These are phyloP conservation scores for Pygmarrhopalites habei DNA, from an alignment of 1,140 invertebrate species.

Conservation along the genomic window DNA sequence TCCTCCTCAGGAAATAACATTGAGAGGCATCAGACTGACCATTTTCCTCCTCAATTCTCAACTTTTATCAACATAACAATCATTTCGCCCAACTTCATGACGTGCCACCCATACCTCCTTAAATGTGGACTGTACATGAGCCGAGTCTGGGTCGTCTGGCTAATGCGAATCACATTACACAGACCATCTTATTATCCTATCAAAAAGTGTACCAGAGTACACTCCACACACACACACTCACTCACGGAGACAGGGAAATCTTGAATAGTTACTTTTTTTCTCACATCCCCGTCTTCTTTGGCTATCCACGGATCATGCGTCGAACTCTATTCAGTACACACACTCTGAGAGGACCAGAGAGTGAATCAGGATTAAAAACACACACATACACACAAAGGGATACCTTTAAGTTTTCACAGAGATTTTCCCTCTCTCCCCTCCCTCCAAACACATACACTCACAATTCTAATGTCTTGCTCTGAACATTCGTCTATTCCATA, in stretches of 20 bases:
- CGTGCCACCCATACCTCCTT: constrained; percentile 22
- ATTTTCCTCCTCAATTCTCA: constrained; percentile 28
- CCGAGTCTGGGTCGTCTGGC: background rate
- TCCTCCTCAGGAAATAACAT: constrained; percentile 1
- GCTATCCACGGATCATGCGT: background rate
- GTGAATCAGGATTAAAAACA: background rate
- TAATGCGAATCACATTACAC: background rate
- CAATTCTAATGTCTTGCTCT: no score
- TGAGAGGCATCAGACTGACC: constrained; percentile 14
- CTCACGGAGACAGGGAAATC: background rate
- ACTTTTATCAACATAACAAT: constrained; percentile 33
- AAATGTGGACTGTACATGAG: background rate
- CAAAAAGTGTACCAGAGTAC: background rate
- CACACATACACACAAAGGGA: background rate
- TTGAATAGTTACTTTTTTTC: background rate
- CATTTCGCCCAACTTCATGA: constrained; percentile 21
- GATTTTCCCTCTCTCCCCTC: no score
- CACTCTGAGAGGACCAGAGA: background rate
- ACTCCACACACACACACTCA: background rate
- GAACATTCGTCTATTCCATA: no score
- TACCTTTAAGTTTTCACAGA: no score
- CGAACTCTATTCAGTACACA: background rate
- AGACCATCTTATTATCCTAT: background rate
- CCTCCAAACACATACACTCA: no score
- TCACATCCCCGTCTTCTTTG: no score